Conservation (phyloP, 2,797 vertebrate species). For the Manis javanica region DNA sequence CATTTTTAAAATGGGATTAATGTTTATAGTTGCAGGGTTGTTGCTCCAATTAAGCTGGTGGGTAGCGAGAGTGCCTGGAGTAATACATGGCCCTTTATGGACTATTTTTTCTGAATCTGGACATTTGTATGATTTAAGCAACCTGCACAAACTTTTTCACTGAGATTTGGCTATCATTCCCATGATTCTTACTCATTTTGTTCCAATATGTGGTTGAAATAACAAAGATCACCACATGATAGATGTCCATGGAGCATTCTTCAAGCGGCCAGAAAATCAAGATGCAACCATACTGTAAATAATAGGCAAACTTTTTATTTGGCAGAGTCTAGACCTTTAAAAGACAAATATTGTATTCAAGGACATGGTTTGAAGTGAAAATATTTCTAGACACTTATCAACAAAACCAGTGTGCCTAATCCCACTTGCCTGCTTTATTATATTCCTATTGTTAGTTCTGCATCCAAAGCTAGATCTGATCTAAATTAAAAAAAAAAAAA, state of each 20-base stretch:
- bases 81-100: background rate
- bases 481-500: slow-evolving; percentile 28
- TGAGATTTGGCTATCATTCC: background rate
- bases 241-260: background rate
- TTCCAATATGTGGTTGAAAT: slow-evolving; percentile 47
- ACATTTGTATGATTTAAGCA: background rate
- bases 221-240: slow-evolving; percentile 23
- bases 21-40: background rate
- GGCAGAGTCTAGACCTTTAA: slow-evolving; percentile 24
- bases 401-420: slow-evolving; percentile 65
- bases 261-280: slow-evolving; percentile 60
- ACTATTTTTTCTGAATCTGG: background rate
- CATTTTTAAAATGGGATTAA: slow-evolving; percentile 41
- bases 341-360: slow-evolving; percentile 52
- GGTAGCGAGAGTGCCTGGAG: background rate
- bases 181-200: slow-evolving; percentile 45
- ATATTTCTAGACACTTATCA: slow-evolving; percentile 51
- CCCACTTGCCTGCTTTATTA: slow-evolving; percentile 60
- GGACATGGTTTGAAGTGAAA: slow-evolving; percentile 61
- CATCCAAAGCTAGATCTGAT: slow-evolving; percentile 62
- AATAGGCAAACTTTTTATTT: slow-evolving; percentile 53
- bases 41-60: background rate
- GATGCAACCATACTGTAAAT: slow-evolving; percentile 55
- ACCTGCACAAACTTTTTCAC: background rate
- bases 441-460: slow-evolving; percentile 51